A percentile compares a stretch with the other conserved stretches of the same genome.
These are phyloP conservation scores for Hippocampus mohnikei DNA, from an alignment of 2,113 vertebrate species.

Conservation along the genomic window DNA sequence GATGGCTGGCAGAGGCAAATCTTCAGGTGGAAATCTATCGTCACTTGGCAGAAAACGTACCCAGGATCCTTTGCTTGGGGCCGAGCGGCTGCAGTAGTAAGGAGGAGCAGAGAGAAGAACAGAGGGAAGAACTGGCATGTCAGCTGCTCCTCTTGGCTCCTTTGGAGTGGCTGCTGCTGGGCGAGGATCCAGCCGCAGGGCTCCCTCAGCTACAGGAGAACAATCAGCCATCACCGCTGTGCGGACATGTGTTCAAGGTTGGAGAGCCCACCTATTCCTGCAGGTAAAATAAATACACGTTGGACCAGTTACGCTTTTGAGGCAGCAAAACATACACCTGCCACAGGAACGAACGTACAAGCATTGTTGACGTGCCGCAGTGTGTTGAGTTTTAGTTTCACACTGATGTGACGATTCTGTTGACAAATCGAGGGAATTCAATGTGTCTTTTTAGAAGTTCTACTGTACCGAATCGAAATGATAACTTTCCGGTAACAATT, in stretches of 20 bases:
- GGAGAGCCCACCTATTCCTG: constrained; percentile 97
- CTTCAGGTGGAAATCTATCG: constrained; percentile 84
- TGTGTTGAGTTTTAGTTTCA: neutral
- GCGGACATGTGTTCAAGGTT: constrained; percentile 95
- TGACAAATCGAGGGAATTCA: neutral
- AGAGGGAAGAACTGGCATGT: constrained; percentile 86
- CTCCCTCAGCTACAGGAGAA: constrained; percentile 85
- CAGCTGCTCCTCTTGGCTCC: constrained; percentile 87
- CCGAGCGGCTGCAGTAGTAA: constrained; percentile 77
- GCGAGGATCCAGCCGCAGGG: constrained; percentile 83
- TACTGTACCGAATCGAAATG: neutral
- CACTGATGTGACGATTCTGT: neutral
- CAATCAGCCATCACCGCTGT: constrained; percentile 90
- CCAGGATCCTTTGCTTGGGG: constrained; percentile 89
- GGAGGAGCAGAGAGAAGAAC: constrained; percentile 80
- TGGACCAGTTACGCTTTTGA: neutral
- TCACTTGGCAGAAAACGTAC: constrained; percentile 87
- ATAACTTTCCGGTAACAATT: neutral
- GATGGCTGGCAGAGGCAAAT: constrained; percentile 85
- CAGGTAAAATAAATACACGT: constrained; percentile 75
- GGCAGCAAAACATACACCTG: neutral
- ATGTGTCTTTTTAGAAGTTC: neutral
- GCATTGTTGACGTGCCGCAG: neutral
- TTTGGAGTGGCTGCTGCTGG: constrained; percentile 93
- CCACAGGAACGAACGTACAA: neutral